Percentiles rank a stretch among this genome's conserved stretches.
Conservation (phyloP, 2,888 invertebrate genomes). For the Acronicta psi region DNA sequence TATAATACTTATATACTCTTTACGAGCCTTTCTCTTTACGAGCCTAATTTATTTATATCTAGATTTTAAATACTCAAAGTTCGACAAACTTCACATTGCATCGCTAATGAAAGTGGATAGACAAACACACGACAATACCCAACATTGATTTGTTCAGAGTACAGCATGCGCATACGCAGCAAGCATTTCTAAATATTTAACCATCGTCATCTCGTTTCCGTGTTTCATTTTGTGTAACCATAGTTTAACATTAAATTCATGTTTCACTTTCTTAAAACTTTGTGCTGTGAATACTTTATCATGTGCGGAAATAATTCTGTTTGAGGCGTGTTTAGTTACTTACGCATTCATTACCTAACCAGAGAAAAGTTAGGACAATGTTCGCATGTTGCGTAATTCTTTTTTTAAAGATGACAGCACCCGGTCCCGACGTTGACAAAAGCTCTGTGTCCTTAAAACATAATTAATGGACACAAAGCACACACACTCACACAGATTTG, state of each 20-base stretch:
- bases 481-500: too few relatives aligned
- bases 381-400: slow-evolving; percentile 18
- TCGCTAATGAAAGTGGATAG: slow-evolving; percentile 3
- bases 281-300: slow-evolving; percentile 31
- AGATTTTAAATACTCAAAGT: not conserved
- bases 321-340: slow-evolving; percentile 19
- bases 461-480: too few relatives aligned
- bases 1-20: too few relatives aligned
- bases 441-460: too few relatives aligned
- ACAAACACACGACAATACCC: not conserved
- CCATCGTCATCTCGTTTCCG: slow-evolving; percentile 10
- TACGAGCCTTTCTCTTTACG: too few relatives aligned
- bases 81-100: not conserved
- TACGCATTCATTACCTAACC: slow-evolving; percentile 14
- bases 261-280: slow-evolving; percentile 29
- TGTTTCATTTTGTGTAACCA: slow-evolving; percentile 4
- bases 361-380: slow-evolving; percentile 17
- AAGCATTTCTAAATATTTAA: slow-evolving; percentile 17
- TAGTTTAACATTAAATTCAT: slow-evolving; percentile 3
- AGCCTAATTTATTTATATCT: too few relatives aligned
- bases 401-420: too few relatives aligned
- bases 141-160: not conserved
- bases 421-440: too few relatives aligned
- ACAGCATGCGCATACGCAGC: not conserved
- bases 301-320: slow-evolving; percentile 26